These are phyloP conservation scores for Pemphigus obesinymphae DNA, from an alignment of 1,140 invertebrate genomes.

Conservation along the genomic window DNA sequence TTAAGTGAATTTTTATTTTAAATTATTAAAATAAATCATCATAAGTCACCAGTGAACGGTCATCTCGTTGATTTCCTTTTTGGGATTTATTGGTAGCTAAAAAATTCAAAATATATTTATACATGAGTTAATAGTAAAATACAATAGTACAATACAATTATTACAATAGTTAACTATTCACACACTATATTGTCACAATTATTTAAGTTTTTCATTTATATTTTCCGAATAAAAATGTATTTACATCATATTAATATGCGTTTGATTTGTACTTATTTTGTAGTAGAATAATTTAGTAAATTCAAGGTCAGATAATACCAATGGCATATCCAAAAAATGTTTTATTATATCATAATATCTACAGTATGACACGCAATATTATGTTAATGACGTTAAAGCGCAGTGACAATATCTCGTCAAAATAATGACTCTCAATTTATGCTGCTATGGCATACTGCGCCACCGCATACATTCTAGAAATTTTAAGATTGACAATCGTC, in stretches of 20 bases:
- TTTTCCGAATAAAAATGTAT: background rate
- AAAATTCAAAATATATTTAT: background rate
- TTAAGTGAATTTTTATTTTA: background rate
- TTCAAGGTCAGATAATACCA: background rate
- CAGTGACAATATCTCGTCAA: too few relatives aligned
- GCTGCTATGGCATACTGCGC: too few relatives aligned
- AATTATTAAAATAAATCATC: slow-evolving; percentile 6
- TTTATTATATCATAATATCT: background rate
- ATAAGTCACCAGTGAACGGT: slow-evolving; percentile 14
- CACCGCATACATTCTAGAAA: too few relatives aligned
- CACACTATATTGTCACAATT: background rate
- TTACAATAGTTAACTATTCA: too few relatives aligned
- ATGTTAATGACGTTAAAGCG: background rate
- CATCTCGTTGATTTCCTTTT: slow-evolving; percentile 37
- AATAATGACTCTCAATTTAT: too few relatives aligned
- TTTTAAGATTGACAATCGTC: too few relatives aligned
- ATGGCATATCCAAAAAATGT: background rate
- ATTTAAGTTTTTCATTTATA: background rate
- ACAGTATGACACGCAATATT: too few relatives aligned
- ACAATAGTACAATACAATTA: background rate
- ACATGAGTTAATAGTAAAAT: background rate
- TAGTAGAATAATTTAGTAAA: background rate
- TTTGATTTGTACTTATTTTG: background rate
- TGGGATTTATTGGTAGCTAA: slow-evolving; percentile 35
- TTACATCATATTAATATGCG: background rate